phyloP scores from a whole-genome alignment of 2,797 vertebrate species.

The Pyrrhura leucotis region DNA sequence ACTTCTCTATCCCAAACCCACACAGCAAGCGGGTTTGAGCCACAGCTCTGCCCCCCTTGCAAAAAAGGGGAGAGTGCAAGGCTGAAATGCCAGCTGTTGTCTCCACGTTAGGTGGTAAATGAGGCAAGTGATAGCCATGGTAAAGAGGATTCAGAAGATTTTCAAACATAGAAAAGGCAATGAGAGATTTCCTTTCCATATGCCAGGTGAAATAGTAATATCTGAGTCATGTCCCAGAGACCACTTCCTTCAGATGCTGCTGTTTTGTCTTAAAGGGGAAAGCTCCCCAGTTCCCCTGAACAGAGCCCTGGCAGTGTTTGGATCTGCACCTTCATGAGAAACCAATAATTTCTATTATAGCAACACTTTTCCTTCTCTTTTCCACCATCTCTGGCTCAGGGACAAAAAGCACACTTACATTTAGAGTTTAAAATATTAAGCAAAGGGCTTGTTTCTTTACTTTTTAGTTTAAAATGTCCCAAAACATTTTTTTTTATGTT shows the following conservation, averaged over 20 bases:
- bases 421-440: neutral
- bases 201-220: neutral
- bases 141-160: neutral
- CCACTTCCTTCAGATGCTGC: neutral
- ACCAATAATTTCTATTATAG: neutral
- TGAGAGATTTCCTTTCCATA: neutral
- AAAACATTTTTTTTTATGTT: neutral
- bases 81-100: neutral
- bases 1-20: neutral
- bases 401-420: neutral
- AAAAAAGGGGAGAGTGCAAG: neutral
- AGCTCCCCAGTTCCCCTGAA: neutral
- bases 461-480: neutral
- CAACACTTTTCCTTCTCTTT: neutral
- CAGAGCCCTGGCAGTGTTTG: neutral
- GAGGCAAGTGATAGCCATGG: accelerated
- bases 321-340: neutral
- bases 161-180: neutral
- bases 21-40: neutral
- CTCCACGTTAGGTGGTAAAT: neutral
- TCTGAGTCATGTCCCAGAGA: neutral
- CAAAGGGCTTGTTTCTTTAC: neutral
- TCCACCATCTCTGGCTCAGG: neutral
- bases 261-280: accelerated
- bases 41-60: neutral